Percentiles rank a stretch among this genome's conserved stretches.
Evolutionary conservation across 2,797 vertebrate genomes (phyloP).

Genomic region (Silurus lanzhouensis): DNA sequence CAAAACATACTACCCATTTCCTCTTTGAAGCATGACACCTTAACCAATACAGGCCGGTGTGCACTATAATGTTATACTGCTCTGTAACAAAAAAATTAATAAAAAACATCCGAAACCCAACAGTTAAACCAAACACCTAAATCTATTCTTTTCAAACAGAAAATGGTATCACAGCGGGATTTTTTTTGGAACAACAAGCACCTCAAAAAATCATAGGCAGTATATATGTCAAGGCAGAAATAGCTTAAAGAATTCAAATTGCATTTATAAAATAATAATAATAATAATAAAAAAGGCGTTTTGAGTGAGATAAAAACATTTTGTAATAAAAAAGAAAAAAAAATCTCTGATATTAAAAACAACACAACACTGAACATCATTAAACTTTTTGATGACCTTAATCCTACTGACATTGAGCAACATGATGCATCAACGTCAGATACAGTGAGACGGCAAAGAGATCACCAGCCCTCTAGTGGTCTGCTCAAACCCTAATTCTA

Average conservation of each 20-base stretch:
- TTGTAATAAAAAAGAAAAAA: not conserved
- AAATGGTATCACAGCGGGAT: not conserved
- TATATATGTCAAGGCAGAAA: conserved; percentile 27
- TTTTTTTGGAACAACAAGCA: conserved; percentile 27
- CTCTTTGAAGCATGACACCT: not conserved
- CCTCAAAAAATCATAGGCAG: conserved; percentile 23
- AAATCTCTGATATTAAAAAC: conserved; percentile 17
- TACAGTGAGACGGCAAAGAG: conserved; percentile 8
- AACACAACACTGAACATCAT: not conserved
- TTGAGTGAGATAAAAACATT: not conserved
- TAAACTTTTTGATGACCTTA: conserved; percentile 7
- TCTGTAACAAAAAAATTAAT: conserved; percentile 39
- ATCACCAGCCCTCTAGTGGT: conserved; percentile 27
- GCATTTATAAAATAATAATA: not conserved
- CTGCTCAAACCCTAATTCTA: not conserved
- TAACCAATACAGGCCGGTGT: conserved; percentile 10
- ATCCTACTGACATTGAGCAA: not conserved
- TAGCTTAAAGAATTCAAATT: not conserved
- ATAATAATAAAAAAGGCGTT: not conserved
- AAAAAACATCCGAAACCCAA: not conserved
- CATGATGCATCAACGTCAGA: not conserved
- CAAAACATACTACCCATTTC: conserved; percentile 1
- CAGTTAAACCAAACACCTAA: too few relatives aligned
- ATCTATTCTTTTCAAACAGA: not conserved
- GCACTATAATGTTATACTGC: conserved; percentile 25